These are phyloP conservation scores for Rhingia rostrata DNA, from an alignment of 2,888 invertebrate genomes.

Conservation along the genomic window DNA sequence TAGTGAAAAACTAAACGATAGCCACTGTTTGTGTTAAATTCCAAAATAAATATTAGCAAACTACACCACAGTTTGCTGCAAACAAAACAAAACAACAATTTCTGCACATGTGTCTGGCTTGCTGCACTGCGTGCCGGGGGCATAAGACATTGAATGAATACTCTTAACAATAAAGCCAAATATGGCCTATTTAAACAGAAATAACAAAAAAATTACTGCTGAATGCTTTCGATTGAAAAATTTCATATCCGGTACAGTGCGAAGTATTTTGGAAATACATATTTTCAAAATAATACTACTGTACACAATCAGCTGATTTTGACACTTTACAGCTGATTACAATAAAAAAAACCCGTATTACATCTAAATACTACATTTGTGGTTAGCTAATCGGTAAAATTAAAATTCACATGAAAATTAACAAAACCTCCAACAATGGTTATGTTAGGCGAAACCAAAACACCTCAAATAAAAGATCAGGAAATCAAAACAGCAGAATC, in stretches of 20 bases:
- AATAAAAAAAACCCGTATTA: background rate
- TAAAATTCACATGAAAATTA: conserved; percentile 26
- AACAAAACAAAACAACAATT: no score
- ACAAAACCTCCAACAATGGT: conserved; percentile 43
- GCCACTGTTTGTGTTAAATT: no score
- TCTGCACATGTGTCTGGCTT: no score
- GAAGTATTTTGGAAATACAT: background rate
- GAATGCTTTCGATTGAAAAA: background rate
- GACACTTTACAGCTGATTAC: background rate
- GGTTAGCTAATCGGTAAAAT: conserved; percentile 47
- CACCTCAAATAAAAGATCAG: conserved; percentile 1
- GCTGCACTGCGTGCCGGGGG: no score
- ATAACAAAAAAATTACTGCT: no score
- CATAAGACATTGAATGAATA: no score
- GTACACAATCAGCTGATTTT: conserved; percentile 45
- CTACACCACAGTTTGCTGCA: no score
- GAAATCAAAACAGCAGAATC: conserved; percentile 8
- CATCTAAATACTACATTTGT: background rate
- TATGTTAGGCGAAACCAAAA: conserved; percentile 21
- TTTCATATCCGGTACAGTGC: background rate
- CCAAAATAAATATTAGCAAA: no score
- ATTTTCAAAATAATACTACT: background rate
- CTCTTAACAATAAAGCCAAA: no score
- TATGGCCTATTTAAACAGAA: no score
- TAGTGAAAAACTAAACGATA: no score